Evolutionary conservation across 2,113 vertebrate genomes (phyloP).

Genomic region (Mustelus asterias): DNA sequence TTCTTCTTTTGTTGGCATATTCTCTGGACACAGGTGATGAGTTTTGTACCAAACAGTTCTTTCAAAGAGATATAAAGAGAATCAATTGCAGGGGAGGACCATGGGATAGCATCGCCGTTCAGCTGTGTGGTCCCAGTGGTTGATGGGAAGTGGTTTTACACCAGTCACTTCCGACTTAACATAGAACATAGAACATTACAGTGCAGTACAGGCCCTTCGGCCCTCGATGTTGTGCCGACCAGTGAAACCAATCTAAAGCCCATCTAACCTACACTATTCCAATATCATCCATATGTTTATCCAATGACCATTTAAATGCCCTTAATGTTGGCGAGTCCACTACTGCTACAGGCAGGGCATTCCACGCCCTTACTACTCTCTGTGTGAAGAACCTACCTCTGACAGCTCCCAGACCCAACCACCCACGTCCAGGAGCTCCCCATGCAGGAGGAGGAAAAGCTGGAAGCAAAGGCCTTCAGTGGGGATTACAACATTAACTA

Average conservation of each 20-base stretch:
- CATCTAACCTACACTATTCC: too few relatives aligned
- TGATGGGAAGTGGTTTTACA: conserved; percentile 29
- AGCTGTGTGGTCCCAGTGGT: not conserved
- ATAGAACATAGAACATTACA: too few relatives aligned
- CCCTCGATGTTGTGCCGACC: too few relatives aligned
- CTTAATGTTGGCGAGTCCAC: too few relatives aligned
- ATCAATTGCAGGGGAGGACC: not conserved
- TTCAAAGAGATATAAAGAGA: not conserved
- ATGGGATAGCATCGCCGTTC: not conserved
- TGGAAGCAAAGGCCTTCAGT: not conserved
- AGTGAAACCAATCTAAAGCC: too few relatives aligned
- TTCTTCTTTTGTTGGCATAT: not conserved
- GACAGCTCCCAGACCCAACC: not conserved
- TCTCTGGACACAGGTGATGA: not conserved
- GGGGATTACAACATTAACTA: not conserved
- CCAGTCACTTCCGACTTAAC: not conserved
- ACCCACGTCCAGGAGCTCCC: not conserved
- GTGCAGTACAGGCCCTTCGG: too few relatives aligned
- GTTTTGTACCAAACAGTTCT: not conserved
- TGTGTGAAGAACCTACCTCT: too few relatives aligned
- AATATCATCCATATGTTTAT: too few relatives aligned
- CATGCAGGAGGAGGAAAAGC: not conserved
- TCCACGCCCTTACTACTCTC: too few relatives aligned
- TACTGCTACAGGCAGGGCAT: too few relatives aligned
- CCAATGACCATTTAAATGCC: too few relatives aligned